Conservation (phyloP, 2,888 invertebrate genomes). For the Anarsia innoxiella region DNA sequence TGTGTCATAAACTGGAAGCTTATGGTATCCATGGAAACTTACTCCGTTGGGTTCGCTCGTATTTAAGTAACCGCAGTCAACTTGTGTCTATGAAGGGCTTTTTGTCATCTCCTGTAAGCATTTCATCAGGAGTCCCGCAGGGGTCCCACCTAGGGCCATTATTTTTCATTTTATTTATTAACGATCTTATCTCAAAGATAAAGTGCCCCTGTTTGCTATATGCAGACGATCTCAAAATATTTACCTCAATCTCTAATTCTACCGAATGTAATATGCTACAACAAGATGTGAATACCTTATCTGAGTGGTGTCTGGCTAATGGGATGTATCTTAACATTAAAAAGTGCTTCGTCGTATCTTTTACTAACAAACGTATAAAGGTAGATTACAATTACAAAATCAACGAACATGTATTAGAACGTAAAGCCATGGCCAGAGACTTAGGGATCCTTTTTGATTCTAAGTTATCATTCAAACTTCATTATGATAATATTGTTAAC, state of each 20-base stretch:
- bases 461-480: not conserved
- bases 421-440: not conserved
- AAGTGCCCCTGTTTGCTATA: constrained; percentile 3
- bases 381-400: not conserved
- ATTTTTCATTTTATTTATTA: constrained; percentile 2
- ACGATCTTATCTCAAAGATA: not conserved
- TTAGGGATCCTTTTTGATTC: constrained; percentile 1
- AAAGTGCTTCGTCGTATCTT: constrained; percentile 1
- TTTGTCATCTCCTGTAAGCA: constrained; percentile 2
- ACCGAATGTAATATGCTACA: not conserved
- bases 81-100: constrained; percentile 15
- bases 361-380: not conserved
- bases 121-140: constrained; percentile 1
- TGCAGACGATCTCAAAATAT: constrained; percentile 4
- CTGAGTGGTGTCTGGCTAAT: not conserved
- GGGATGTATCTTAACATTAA: not conserved
- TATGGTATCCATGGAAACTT: constrained; percentile 15
- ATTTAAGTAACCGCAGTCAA: constrained; percentile 18
- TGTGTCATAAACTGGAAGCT: constrained; percentile 9
- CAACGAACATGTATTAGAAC: not conserved
- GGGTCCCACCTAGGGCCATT: constrained; percentile 1
- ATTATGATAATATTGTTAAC: constrained; percentile 2
- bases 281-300: not conserved
- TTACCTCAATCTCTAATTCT: not conserved
- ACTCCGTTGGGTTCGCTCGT: constrained; percentile 15